Percentiles rank a stretch among this genome's conserved stretches.
Evolutionary conservation across 1,140 invertebrate species (phyloP).

Genomic region (Psix sp.): DNA sequence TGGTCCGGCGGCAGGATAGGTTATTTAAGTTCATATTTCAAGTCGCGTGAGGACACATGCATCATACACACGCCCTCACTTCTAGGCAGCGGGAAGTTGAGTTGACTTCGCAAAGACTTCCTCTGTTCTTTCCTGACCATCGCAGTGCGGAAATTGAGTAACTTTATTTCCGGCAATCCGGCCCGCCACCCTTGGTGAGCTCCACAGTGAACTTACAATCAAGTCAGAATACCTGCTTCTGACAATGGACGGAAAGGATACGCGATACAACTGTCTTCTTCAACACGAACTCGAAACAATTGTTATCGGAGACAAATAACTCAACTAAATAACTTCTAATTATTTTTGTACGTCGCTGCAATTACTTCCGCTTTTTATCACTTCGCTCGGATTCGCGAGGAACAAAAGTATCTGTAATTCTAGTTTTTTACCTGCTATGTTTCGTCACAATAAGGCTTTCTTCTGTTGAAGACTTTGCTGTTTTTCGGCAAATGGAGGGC

Average conservation of each 20-base stretch:
- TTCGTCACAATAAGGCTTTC: no score
- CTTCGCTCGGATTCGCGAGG: no score
- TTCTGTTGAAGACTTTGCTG: no score
- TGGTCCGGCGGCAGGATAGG: no score
- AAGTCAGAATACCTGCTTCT: constrained; percentile 50
- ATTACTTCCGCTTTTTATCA: background rate
- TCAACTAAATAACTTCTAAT: constrained; percentile 20
- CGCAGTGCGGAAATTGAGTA: constrained; percentile 58
- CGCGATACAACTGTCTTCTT: constrained; percentile 37
- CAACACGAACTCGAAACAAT: constrained; percentile 34
- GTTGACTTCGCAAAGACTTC: constrained; percentile 46
- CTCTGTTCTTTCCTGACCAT: constrained; percentile 56
- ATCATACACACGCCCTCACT: constrained; percentile 34
- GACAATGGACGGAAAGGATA: constrained; percentile 46
- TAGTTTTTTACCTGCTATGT: no score
- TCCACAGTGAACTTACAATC: constrained; percentile 48
- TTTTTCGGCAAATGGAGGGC: no score
- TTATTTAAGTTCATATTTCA: constrained; percentile 51
- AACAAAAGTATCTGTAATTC: no score
- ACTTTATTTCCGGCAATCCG: constrained; percentile 62
- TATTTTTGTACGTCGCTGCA: constrained; percentile 10
- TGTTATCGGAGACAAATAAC: constrained; percentile 35
- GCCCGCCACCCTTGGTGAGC: constrained; percentile 34
- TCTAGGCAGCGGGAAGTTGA: constrained; percentile 44
- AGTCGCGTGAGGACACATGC: constrained; percentile 15